These are phyloP conservation scores for Allolobophora icterica DNA, from an alignment of 2,888 invertebrate genomes.

Conservation along the genomic window DNA sequence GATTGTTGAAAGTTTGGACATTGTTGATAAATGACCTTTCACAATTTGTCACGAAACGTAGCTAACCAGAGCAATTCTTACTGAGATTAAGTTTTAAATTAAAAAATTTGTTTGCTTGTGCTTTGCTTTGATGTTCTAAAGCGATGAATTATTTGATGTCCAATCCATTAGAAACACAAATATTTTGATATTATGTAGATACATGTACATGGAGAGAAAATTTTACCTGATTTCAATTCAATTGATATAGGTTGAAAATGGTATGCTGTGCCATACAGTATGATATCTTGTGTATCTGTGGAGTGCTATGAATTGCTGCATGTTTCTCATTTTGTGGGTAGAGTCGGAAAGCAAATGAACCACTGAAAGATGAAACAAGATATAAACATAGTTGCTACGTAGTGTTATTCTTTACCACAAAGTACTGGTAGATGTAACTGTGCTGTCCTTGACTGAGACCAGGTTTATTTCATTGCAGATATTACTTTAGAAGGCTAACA, in stretches of 20 bases:
- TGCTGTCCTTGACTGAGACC: neutral
- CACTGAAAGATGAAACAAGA: neutral
- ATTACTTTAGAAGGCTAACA: neutral
- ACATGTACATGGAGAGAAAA: neutral
- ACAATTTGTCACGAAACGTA: too few species aligned
- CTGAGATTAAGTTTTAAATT: neutral
- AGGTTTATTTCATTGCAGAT: constrained; percentile 17
- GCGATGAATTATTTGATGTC: neutral
- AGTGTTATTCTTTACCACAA: neutral
- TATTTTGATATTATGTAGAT: neutral
- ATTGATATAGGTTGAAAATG: neutral
- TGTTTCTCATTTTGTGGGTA: neutral
- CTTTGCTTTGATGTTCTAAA: neutral
- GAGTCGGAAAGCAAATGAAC: neutral
- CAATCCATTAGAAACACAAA: neutral
- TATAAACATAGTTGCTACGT: neutral
- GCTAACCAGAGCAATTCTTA: neutral
- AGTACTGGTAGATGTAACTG: neutral
- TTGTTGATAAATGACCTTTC: neutral
- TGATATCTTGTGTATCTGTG: neutral
- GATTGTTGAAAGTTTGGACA: neutral
- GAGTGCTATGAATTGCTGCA: constrained; percentile 1
- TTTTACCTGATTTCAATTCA: neutral
- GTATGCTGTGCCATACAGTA: neutral
- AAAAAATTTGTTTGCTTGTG: neutral